A percentile compares a stretch with the other conserved stretches of the same genome.
These are phyloP conservation scores for Danio aesculapii DNA, from an alignment of 2,797 vertebrate genomes.

Conservation along the genomic window DNA sequence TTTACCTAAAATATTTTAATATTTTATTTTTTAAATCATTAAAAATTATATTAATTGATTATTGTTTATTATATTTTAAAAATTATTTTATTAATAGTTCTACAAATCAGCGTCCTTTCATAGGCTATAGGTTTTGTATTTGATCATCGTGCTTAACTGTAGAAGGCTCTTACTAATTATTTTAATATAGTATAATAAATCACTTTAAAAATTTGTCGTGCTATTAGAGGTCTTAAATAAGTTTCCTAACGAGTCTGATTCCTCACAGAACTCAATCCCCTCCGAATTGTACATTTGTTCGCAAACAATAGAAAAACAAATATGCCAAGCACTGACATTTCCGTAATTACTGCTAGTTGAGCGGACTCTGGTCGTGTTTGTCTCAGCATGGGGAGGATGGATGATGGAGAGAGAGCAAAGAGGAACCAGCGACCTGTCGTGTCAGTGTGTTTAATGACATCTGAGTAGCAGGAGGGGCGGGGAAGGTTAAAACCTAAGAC, in stretches of 20 bases:
- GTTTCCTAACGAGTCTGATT: neutral
- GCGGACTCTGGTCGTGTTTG: neutral
- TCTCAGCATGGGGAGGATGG: neutral
- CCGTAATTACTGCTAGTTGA: neutral
- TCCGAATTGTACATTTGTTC: neutral
- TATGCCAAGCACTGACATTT: neutral
- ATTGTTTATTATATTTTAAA: neutral
- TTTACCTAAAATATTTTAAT: too few relatives aligned
- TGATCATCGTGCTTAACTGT: neutral
- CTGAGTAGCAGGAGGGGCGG: conserved; percentile 70
- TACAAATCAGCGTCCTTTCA: neutral
- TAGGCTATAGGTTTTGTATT: neutral
- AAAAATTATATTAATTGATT: too few relatives aligned
- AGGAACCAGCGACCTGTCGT: conserved; percentile 56
- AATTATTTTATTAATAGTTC: too few relatives aligned
- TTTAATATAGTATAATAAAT: neutral
- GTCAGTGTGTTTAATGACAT: conserved; percentile 46
- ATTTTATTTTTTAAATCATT: too few relatives aligned
- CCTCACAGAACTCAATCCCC: neutral
- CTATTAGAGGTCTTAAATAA: neutral
- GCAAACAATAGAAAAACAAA: neutral
- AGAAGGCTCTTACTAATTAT: neutral
- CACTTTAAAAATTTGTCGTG: neutral
- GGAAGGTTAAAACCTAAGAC: conserved; percentile 63
- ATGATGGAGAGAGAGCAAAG: conserved; percentile 6